Base-by-base conservation (phyloP, 1,140 invertebrate species). In the Chlorops oryzae region DNA sequence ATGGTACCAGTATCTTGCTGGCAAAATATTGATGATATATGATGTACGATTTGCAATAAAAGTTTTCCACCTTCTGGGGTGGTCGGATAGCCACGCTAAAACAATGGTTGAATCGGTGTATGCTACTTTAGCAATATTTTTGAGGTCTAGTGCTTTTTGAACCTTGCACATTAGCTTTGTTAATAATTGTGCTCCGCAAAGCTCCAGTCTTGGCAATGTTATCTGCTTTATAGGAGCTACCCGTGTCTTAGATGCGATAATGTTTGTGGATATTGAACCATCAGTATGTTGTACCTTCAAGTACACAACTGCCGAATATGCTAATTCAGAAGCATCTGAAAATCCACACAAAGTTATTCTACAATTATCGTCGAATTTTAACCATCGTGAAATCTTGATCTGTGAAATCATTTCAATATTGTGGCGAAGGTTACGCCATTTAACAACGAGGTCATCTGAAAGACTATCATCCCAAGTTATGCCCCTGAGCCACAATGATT, bases 271-370 rank as follows among this genome's bases (percentile, higher is more conserved):
- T 5, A 39, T 40, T 3, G 12, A 32, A 17, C 27, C 24, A 38
- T 34, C n/a, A n/a, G n/a, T 18, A 24, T 45, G 22, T n/a, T 21
- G 21, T 10, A 24, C 10, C 23, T 65, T 54, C 3, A 73, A 20
- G 57, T 73, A 74, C 12, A 66, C 18, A 39, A 61, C 59, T 2
- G 66, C 61, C 2, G 63, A 62, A 32, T 69, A 72, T 10, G 66
- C 61, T 18, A 47, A 23, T 37, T 58, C 53, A 3, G 65, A 70
- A 1, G 70, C 62, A 51, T 74, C 73, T 2, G 56, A 47, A 51
- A 73, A 75, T 20, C 55, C 62, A 43, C 63, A 59, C 5, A 63
- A n/a, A 45, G 60, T 51, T 2, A 63, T 39, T 7, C 28, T 15
- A 32, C 50, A 22, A 28, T 37, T 17, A 38, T 43, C 12, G 28